A percentile compares a stretch with the other conserved stretches of the same genome.
phyloP scores from a whole-genome alignment of 2,888 invertebrate genomes.

The Xanthorhoe designata region DNA sequence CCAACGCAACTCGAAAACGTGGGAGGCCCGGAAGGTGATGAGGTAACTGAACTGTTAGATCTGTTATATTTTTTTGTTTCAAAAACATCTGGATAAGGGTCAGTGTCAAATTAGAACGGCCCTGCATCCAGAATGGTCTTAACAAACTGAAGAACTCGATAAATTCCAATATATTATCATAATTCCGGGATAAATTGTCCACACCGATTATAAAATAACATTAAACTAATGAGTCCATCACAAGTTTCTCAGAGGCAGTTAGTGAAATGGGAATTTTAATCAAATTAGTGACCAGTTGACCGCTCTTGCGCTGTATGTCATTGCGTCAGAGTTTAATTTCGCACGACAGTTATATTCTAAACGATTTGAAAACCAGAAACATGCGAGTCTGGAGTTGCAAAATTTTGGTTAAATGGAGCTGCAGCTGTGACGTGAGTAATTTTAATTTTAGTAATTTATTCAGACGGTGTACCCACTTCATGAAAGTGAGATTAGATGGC shows the following conservation, averaged over 20 bases:
- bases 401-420: conserved; percentile 25
- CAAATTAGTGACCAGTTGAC: conserved; percentile 21
- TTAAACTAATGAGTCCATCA: conserved; percentile 25
- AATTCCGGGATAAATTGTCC: not conserved
- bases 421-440: conserved; percentile 25
- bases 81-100: not conserved
- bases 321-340: conserved; percentile 25
- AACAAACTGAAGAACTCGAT: not conserved
- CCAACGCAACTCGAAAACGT: too few species aligned
- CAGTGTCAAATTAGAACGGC: not conserved
- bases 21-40: too few species aligned
- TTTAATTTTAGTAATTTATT: conserved; percentile 25
- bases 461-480: conserved; percentile 1
- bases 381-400: conserved; percentile 17
- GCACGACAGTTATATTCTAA: conserved; percentile 12
- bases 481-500: not conserved
- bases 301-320: conserved; percentile 12
- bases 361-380: conserved; percentile 24
- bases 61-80: not conserved
- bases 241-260: conserved; percentile 27
- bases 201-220: conserved; percentile 7
- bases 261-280: conserved; percentile 32
- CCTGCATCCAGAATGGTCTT: not conserved
- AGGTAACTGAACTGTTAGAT: not conserved
- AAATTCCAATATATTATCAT: not conserved